These are phyloP conservation scores for Caenorhabditis imperialis DNA, from an alignment of 2,888 invertebrate species.

Conservation along the genomic window DNA sequence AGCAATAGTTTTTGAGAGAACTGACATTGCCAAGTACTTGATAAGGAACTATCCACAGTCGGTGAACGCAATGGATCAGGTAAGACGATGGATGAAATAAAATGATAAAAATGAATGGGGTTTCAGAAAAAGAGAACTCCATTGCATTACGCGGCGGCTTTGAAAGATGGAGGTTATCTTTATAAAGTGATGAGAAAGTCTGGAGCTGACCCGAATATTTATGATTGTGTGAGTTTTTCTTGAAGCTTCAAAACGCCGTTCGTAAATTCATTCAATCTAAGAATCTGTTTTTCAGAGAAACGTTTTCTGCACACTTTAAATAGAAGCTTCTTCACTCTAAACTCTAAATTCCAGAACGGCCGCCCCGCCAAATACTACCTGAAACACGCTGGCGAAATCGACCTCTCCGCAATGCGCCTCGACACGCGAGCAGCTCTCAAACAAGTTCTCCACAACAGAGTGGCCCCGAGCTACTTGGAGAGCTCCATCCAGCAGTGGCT, in stretches of 20 bases:
- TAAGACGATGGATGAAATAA: conserved; percentile 61
- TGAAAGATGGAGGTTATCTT: conserved; percentile 82
- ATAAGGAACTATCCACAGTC: conserved; percentile 79
- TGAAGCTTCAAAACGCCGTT: no score
- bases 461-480: conserved; percentile 78
- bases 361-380: conserved; percentile 79
- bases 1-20: conserved; percentile 83
- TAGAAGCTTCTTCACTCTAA: background rate
- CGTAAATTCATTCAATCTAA: background rate
- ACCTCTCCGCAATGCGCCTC: conserved; percentile 76
- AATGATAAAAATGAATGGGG: conserved; percentile 4
- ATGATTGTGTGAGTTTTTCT: conserved; percentile 81
- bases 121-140: conserved; percentile 84
- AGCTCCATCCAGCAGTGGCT: conserved; percentile 90
- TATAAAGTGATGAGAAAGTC: conserved; percentile 83
- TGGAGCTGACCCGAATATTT: conserved; percentile 83
- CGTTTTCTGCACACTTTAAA: no score
- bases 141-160: conserved; percentile 84
- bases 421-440: conserved; percentile 76
- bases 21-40: conserved; percentile 87
- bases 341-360: conserved; percentile 75
- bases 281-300: no score
- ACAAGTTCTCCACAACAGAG: conserved; percentile 77
- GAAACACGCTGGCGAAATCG: conserved; percentile 78
- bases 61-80: conserved; percentile 79